Base-by-base conservation (phyloP, 1,140 invertebrate species). In the Drosophila fuyamai region DNA sequence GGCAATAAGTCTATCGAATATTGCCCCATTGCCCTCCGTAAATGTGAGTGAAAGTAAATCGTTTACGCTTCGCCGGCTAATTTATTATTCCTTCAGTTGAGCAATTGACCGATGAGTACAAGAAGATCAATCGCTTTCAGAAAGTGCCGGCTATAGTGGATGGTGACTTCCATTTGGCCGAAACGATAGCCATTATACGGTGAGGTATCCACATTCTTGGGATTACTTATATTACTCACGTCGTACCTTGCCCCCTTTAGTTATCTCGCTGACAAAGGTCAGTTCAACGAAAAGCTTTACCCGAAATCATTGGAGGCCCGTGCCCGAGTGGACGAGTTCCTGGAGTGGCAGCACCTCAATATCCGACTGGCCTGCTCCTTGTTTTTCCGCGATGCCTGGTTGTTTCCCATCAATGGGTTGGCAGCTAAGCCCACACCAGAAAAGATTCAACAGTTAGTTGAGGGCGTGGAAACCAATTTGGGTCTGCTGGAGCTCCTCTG, bases 341-440 rank as follows among this genome's bases (percentile, higher is more conserved):
- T 97, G 46, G 95, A 96, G 92, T 98, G 97, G 97, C 97, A 98
- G 67, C 97, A 98, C 88, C 78, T 95, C 5, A 96, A 96, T 55
- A 93, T 95, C 0, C 93, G 97, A 76, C 55, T 94, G 1, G 92
- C 94, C 75, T 96, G 95, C 86, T 93, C 94, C 18, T 92, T 94
- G 81, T 96, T 95, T 83, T 97, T 97, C 76, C 93, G 93, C 59
- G 93, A 56, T 94, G 95, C 92, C 92, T 93, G 93, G 77, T 71
- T 95, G 14, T 85, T 93, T 32, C 94, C 95, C 18, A 47, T 63
- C 79, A 58, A 60, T 94, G 41, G 93, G 63, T 23, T 94, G 92
- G 29, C 90, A 59, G 76, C 78, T 90, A 75, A 65, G n/a, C 82
- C 93, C 0, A 93, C 93, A 16, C 76, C 91, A 6, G 92, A 94